Conservation (phyloP, 2,797 vertebrate genomes). For the Manis crassicaudata region DNA sequence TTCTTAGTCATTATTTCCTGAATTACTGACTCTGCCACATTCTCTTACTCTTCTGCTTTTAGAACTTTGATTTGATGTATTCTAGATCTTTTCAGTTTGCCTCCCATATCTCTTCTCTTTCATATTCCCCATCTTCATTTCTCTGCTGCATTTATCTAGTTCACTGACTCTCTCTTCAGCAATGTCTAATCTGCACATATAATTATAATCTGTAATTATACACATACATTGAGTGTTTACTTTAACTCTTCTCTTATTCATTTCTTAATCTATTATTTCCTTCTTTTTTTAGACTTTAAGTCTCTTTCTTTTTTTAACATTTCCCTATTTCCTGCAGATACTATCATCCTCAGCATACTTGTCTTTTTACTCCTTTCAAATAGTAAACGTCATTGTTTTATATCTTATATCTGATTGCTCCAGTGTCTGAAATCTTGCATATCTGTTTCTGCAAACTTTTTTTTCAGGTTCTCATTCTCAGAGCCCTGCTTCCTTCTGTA, state of each 20-base stretch:
- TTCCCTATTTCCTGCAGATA: not conserved
- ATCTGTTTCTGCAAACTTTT: not conserved
- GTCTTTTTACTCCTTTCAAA: not conserved
- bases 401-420: not conserved
- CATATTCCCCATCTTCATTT: not conserved
- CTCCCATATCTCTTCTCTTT: not conserved
- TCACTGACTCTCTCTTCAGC: constrained; percentile 6
- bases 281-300: constrained; percentile 26
- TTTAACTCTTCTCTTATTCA: not conserved
- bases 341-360: not conserved
- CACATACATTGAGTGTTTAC: not conserved
- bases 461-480: not conserved
- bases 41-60: not conserved
- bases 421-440: not conserved
- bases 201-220: not conserved
- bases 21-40: not conserved
- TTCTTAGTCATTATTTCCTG: not conserved
- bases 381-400: not conserved
- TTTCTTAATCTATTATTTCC: not conserved
- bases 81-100: not conserved
- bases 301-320: not conserved
- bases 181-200: not conserved
- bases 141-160: not conserved
- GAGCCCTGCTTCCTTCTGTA: not conserved
- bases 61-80: not conserved